Base-by-base conservation (phyloP, 2,797 vertebrate genomes). In the Phrynocephalus vlangalii region DNA sequence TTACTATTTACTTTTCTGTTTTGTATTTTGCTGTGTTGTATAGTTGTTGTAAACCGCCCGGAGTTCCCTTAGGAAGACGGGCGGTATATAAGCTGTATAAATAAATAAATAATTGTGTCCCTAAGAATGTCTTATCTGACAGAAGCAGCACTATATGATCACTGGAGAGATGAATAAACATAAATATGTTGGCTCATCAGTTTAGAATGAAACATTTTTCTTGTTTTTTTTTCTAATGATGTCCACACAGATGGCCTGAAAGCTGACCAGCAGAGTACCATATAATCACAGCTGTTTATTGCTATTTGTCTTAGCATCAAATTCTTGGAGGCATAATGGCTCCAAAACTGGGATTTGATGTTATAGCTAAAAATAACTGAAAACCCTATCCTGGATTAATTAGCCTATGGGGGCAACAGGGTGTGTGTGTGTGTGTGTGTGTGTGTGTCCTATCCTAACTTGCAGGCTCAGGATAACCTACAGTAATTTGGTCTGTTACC, bases 151-250 rank as follows among this genome's bases (percentile, higher is more conserved):
- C 15, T 22, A 83, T 79, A 44, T n/a, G 30, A 2, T 50, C 60
- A 75, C 11, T 75, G 38, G 48, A 66, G 10, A 52, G 60, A 50
- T 24, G 20, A 26, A 73, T 44, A 73, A 72, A 33, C 20, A 73
- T 83, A 83, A 73, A 70, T 10, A 66, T 48, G 33, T 86, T 81
- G 52, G 70, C 60, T 48, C 26, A 86, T 48, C 26, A 86, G 68
- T 44, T 26, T 9, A 24, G 16, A 26, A 86, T 81, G 10, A 24
- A 80, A 72, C 52, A 81, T 48, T 80, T 26, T 44, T 33, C 38
- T 44, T 44, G 73, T 63, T 67, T 16, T 85, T 85, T 85, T 80
- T 78, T 4, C 33, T 38, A 63, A 75, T 16, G 26, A 50, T 79
- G 26, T 4, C 77, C 66, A 79, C 22, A 77, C 38, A 79, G 50